These are phyloP conservation scores for Falco rusticolus DNA, from an alignment of 2,797 vertebrate genomes.

Conservation along the genomic window DNA sequence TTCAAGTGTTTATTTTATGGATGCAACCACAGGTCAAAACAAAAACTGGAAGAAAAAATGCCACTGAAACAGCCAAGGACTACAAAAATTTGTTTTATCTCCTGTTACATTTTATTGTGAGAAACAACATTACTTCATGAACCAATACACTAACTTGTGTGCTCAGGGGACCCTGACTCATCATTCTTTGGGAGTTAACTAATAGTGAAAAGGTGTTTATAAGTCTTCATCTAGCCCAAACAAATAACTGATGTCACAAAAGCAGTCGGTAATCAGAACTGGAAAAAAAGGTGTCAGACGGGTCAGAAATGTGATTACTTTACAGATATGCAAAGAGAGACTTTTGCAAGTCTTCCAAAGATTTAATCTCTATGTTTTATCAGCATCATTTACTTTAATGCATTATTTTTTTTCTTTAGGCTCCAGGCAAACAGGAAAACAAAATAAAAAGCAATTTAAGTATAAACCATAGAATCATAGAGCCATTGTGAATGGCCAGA, in stretches of 20 bases:
- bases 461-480: neutral
- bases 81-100: neutral
- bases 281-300: neutral
- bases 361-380: neutral
- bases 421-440: neutral
- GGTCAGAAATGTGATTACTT: neutral
- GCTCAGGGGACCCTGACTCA: neutral
- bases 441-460: neutral
- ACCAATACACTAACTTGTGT: neutral
- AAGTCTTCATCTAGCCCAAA: neutral
- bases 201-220: neutral
- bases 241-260: neutral
- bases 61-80: neutral
- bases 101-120: neutral
- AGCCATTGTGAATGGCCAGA: neutral
- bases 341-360: neutral
- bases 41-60: neutral
- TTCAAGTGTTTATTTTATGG: neutral
- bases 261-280: neutral
- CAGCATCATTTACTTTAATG: neutral
- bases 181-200: neutral
- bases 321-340: neutral
- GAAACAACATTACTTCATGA: neutral
- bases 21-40: neutral
- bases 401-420: neutral